Conservation (phyloP, 2,888 invertebrate species). For the Hermaeophaga mercurialis region DNA sequence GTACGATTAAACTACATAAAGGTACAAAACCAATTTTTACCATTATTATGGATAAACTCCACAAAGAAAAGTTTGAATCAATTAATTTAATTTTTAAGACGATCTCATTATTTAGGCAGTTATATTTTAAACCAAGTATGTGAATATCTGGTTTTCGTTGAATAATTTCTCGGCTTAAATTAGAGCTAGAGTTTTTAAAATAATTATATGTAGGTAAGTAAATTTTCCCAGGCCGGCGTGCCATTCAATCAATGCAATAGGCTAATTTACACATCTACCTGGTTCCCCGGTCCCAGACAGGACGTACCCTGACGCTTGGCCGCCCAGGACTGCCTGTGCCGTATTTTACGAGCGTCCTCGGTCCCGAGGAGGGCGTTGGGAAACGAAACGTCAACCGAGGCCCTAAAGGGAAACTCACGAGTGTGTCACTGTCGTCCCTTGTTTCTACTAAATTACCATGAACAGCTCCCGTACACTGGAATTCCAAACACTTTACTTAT, state of each 20-base stretch:
- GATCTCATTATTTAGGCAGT: no score
- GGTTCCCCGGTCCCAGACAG: constrained; percentile 14
- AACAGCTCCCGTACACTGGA: constrained; percentile 27
- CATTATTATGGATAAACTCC: no score
- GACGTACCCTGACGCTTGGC: constrained; percentile 26
- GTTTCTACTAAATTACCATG: constrained; percentile 42
- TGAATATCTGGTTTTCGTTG: no score
- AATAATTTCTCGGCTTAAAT: no score
- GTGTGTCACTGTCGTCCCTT: constrained; percentile 42
- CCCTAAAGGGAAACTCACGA: constrained; percentile 31
- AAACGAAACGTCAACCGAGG: constrained; percentile 23
- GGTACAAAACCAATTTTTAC: no score
- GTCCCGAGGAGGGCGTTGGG: constrained; percentile 20
- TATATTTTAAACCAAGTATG: no score
- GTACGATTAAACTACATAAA: no score
- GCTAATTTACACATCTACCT: constrained; percentile 21
- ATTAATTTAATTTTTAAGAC: no score
- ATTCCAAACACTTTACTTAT: constrained; percentile 33
- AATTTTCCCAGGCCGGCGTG: background rate
- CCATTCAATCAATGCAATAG: constrained; percentile 9
- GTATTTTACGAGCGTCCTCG: constrained; percentile 32
- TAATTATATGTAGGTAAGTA: background rate
- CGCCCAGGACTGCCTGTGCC: constrained; percentile 30
- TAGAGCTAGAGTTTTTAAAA: no score
- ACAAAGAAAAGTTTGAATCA: no score